Base-by-base conservation (phyloP, 92 coral and sea anemone genomes). In the Bergia sp. region DNA sequence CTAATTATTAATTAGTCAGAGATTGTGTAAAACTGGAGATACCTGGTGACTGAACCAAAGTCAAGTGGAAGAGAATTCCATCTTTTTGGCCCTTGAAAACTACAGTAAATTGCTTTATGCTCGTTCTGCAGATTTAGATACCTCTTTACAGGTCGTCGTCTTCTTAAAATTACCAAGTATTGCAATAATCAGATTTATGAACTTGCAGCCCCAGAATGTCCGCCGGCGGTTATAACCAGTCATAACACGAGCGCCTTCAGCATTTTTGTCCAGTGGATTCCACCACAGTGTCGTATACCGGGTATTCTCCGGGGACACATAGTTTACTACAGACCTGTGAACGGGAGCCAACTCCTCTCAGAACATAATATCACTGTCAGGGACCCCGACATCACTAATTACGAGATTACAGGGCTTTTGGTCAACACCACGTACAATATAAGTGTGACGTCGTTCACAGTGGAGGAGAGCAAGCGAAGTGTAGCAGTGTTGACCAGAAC, bases 221-320 rank as follows among this genome's bases (percentile, higher is more conserved):
- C 85, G 49, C 85, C 85, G 39, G 11, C 29, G 65, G 50, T 79
- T 50, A 12, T 23, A 29, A n/a, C 38, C 39, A 79, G 67, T 37
- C 65, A 79, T 44, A 79, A 79, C 42, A 47, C 64, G 61, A 79
- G 82, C 39, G 82, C 82, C 67, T 45, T 49, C 82, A 79, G 82
- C 50, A 79, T 79, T 29, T 79, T 79, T 79, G 43, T 79, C 37
- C 82, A 79, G 82, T 79, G 82, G 82, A 40, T n/a, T 79, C 13
- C 12, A n/a, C 82, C 82, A 3, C 82, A 49, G 37, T 79, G 82
- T 42, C 64, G 69, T 43, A 23, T 79, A 79, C 82, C 82, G 15
- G 82, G 82, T 11, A 79, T 79, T 49, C 82, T 79, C 8, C 64
- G 82, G 20, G 82, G 82, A 16, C 65, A 79, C 65, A 29, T 11